Evolutionary conservation across 2,888 invertebrate species (phyloP).

Genomic region (Hylaea fasciaria): DNA sequence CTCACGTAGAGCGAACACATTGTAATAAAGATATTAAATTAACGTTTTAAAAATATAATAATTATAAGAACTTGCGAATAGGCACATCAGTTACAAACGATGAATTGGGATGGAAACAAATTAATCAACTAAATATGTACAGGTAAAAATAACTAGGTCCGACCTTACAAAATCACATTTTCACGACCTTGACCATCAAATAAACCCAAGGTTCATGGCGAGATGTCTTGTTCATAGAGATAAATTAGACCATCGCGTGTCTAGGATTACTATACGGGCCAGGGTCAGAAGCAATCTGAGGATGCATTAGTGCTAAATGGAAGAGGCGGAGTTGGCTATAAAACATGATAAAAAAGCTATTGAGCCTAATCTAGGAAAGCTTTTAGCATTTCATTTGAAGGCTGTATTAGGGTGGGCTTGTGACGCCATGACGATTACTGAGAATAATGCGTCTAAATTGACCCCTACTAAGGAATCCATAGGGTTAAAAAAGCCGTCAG

Average conservation of each 20-base stretch:
- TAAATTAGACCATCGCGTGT: slow-evolving; percentile 37
- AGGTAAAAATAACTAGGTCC: too few species aligned
- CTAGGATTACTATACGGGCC: slow-evolving; percentile 30
- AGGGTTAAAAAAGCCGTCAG: too few species aligned
- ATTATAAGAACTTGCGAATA: too few species aligned
- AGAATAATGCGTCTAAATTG: too few species aligned
- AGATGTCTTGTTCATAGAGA: slow-evolving; percentile 34
- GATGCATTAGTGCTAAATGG: slow-evolving; percentile 34
- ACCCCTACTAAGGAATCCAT: too few species aligned
- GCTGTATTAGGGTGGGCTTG: background rate
- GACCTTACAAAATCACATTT: background rate
- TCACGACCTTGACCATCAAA: slow-evolving; percentile 32
- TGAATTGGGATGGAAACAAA: background rate
- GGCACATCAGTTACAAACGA: background rate
- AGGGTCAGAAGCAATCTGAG: slow-evolving; percentile 31
- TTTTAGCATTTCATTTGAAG: slow-evolving; percentile 18
- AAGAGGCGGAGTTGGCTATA: slow-evolving; percentile 29
- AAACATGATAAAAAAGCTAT: slow-evolving; percentile 33
- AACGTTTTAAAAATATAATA: too few species aligned
- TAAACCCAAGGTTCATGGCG: slow-evolving; percentile 26
- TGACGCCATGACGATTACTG: background rate
- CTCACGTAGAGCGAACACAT: too few species aligned
- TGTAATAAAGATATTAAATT: too few species aligned
- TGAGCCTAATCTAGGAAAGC: slow-evolving; percentile 32
- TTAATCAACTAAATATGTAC: too few species aligned